Evolutionary conservation across 2,113 vertebrate genomes (phyloP).

Genomic region (Tragelaphus imberbis): DNA sequence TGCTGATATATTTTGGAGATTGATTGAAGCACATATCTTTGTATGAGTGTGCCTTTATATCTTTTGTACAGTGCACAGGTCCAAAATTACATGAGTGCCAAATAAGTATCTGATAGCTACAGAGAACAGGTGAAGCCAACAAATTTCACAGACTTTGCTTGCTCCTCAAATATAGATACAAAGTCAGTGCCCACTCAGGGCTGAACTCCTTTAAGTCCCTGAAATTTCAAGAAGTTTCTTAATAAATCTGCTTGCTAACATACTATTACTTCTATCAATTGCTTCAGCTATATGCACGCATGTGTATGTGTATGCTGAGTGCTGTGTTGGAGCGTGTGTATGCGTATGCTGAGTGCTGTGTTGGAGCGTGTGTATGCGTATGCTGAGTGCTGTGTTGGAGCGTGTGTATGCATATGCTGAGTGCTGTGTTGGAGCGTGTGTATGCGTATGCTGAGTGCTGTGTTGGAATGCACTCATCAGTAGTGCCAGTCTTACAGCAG

Average conservation of each 20-base stretch:
- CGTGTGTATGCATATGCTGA: not conserved
- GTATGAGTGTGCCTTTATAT: not conserved
- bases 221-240: not conserved
- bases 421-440: no score
- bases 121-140: not conserved
- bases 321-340: not conserved
- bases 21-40: not conserved
- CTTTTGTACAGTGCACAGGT: not conserved
- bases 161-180: not conserved
- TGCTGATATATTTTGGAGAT: not conserved
- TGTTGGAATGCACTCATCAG: not conserved
- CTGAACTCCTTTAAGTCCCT: not conserved
- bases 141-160: not conserved
- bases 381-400: not conserved
- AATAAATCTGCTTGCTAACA: not conserved
- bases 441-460: not conserved
- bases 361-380: no score
- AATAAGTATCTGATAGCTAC: not conserved
- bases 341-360: no score
- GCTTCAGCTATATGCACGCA: fast-evolving
- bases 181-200: not conserved
- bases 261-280: not conserved
- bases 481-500: not conserved
- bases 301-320: not conserved
- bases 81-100: not conserved